Percentiles rank a stretch among this genome's conserved stretches.
These are phyloP conservation scores for Zosterops borbonicus DNA, from an alignment of 2,113 vertebrate genomes.

Conservation along the genomic window DNA sequence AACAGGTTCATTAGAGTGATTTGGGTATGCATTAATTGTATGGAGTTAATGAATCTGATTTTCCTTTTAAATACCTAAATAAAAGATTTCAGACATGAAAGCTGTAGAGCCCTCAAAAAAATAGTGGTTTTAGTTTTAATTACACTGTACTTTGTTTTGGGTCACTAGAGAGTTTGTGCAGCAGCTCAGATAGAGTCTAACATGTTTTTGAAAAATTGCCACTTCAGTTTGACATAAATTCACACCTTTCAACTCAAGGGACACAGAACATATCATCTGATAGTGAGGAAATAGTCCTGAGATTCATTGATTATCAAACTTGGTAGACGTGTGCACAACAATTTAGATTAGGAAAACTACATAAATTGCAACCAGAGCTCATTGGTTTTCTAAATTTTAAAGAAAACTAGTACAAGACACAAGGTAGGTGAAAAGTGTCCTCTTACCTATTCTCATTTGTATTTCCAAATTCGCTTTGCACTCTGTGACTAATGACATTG, in stretches of 20 bases:
- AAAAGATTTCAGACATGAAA: neutral
- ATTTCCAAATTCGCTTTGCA: neutral
- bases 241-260: neutral
- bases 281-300: neutral
- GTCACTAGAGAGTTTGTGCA: neutral
- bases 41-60: neutral
- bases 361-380: neutral
- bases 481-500: slow-evolving; percentile 52
- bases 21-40: neutral
- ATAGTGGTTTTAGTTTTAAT: neutral
- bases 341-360: neutral
- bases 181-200: neutral
- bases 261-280: neutral
- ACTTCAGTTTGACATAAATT: neutral
- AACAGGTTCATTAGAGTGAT: neutral
- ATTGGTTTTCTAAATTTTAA: neutral
- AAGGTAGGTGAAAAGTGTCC: neutral
- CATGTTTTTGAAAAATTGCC: neutral
- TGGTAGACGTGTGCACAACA: neutral
- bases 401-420: neutral
- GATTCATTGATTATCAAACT: neutral
- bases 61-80: neutral
- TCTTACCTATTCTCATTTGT: neutral
- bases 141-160: neutral
- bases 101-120: neutral